A percentile compares a stretch with the other conserved stretches of the same genome.
Evolutionary conservation across 2,113 vertebrate genomes (phyloP).

Genomic region (Siniperca knerii): DNA sequence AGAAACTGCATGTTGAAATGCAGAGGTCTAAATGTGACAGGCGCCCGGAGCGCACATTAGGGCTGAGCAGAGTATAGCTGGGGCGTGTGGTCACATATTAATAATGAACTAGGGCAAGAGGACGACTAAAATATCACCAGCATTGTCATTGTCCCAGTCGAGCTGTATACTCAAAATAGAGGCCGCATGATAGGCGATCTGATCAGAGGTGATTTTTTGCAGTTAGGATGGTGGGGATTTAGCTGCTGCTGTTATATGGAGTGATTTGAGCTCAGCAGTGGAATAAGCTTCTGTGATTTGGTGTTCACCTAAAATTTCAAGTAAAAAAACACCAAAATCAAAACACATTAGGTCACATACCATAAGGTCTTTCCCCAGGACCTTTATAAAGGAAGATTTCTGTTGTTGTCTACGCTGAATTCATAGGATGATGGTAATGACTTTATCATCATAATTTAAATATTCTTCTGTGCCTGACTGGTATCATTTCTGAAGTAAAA

Average conservation of each 20-base stretch:
- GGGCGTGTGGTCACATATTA: constrained; percentile 82
- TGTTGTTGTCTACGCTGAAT: neutral
- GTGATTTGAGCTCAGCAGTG: neutral
- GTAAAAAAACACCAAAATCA: neutral
- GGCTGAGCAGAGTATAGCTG: constrained; percentile 70
- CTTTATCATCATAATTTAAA: neutral
- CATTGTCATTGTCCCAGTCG: constrained; percentile 70
- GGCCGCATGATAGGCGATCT: constrained; percentile 59
- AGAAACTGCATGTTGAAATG: constrained; percentile 86
- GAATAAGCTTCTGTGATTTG: constrained; percentile 1
- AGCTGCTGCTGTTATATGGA: neutral
- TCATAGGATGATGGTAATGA: neutral
- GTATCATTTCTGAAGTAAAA: neutral
- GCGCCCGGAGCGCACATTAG: constrained; percentile 75
- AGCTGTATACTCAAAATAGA: constrained; percentile 72
- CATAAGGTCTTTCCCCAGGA: no score
- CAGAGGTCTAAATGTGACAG: constrained; percentile 85
- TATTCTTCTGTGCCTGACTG: no score
- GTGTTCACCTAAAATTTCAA: neutral
- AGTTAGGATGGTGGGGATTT: constrained; percentile 1
- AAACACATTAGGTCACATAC: neutral
- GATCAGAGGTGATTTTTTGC: constrained; percentile 47
- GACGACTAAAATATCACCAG: constrained; percentile 78
- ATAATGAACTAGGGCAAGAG: constrained; percentile 80
- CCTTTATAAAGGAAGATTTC: neutral